A percentile compares a stretch with the other conserved stretches of the same genome.
Evolutionary conservation across 2,888 invertebrate species (phyloP).

Genomic region (Drosophila meridiana): DNA sequence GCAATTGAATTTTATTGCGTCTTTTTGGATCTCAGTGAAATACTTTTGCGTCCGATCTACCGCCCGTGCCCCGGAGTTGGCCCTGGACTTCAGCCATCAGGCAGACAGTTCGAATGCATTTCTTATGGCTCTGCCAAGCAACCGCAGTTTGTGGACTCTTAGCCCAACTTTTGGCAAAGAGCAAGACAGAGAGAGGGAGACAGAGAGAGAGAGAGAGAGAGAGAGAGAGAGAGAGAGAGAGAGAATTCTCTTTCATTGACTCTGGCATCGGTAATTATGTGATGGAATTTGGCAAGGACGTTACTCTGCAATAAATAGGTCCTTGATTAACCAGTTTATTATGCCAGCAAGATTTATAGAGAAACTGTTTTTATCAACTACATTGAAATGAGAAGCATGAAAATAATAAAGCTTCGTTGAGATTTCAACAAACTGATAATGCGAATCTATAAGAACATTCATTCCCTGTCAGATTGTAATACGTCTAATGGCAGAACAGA

Average conservation of each 20-base stretch:
- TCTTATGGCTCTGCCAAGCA: conserved; percentile 35
- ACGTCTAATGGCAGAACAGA: too few species aligned
- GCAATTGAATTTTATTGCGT: conserved; percentile 78
- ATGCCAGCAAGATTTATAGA: background rate
- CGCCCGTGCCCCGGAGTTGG: background rate
- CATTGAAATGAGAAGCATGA: background rate
- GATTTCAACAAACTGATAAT: background rate
- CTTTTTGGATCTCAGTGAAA: conserved; percentile 58
- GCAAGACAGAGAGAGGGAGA: background rate
- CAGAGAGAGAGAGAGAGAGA: background rate
- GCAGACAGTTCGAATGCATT: conserved; percentile 25
- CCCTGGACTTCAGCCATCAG: conserved; percentile 4
- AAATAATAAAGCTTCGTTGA: background rate
- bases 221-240: background rate
- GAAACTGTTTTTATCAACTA: background rate
- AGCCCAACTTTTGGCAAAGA: conserved; percentile 23
- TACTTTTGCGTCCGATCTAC: conserved; percentile 39
- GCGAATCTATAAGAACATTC: background rate
- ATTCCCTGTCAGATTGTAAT: too few species aligned
- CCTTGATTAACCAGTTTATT: conserved; percentile 14
- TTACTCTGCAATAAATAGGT: conserved; percentile 2
- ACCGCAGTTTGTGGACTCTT: conserved; percentile 31
- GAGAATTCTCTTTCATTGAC: conserved; percentile 47
- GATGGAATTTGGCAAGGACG: conserved; percentile 19
- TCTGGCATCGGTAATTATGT: conserved; percentile 58